Base-by-base conservation (phyloP, 1,140 invertebrate genomes). In the Apis cerana region DNA sequence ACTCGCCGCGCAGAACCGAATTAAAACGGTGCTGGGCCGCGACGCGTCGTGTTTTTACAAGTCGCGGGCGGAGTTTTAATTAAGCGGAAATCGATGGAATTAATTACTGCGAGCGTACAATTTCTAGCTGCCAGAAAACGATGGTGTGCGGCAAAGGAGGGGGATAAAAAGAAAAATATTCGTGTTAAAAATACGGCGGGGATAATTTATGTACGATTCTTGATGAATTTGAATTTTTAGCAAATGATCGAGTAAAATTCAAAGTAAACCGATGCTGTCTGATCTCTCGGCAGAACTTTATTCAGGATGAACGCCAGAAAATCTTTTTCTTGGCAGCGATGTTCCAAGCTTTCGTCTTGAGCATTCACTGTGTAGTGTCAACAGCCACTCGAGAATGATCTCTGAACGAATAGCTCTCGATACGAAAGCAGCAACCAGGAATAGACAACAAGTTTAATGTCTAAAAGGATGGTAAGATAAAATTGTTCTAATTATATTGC, bases 21-120 rank as follows among this genome's bases (percentile, higher is more conserved):
- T 64, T 75, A 75, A 75, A 75, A 27, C 7, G n/a, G 50, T 13
- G 10, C 23, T 11, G 12, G 27, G 27, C 23, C 13, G 23, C 21
- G n/a, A 4, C 19, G 12, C 61, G 27, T 33, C 13, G 23, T n/a
- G n/a, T 9, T 68, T 68, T 67, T 56, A 1, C 33, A 52, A 33
- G 21, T 43, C 33, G 50, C 43, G 9, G 2, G 43, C 19, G 27
- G 62, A 76, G 67, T 76, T 76, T 76, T 65, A 76, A 76, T 76
- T 76, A 76, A 76, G 48, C 74, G 59, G 17, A 4, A 19, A 48
- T 3, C 59, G 23, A 54, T 54, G 50, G 50, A 76, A 76, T 76
- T 76, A 65, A 67, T 67, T 67, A 56, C 62, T 21, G 9, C 2
- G 19, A 21, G n/a, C 43, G 62, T 52, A 21, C 19, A 23, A 65